A percentile compares a stretch with the other conserved stretches of the same genome.
phyloP scores from a whole-genome alignment of 2,113 vertebrate species.

The Rutilus rutilus region DNA sequence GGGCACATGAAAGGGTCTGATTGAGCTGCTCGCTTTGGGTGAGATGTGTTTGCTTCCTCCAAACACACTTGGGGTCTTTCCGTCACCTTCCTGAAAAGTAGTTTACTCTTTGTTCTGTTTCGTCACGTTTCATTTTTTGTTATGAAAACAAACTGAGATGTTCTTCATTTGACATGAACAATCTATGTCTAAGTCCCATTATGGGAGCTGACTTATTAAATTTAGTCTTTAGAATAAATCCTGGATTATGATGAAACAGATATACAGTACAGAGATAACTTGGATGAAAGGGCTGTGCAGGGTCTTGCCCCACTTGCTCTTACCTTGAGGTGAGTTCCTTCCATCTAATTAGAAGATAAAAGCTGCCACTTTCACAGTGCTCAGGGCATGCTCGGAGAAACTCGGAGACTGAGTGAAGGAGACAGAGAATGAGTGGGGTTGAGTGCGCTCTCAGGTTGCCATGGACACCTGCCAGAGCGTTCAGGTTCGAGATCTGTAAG shows the following conservation, averaged over 20 bases:
- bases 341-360: conserved; percentile 86
- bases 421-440: conserved; percentile 67
- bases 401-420: conserved; percentile 27
- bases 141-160: background rate
- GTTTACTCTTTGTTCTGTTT: background rate
- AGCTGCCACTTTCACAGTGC: conserved; percentile 80
- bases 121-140: background rate
- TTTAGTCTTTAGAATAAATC: conserved; percentile 17
- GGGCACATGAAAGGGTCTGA: background rate
- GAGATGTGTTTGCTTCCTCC: background rate
- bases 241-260: background rate
- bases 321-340: conserved; percentile 74
- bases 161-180: background rate
- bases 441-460: conserved; percentile 87
- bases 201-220: background rate
- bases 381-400: conserved; percentile 64
- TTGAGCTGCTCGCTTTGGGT: background rate
- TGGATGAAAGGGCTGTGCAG: conserved; percentile 64
- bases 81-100: background rate
- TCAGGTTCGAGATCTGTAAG: conserved; percentile 78
- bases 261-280: conserved; percentile 54
- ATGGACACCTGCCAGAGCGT: conserved; percentile 88
- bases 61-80: background rate
- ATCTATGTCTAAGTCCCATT: background rate
- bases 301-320: conserved; percentile 68